Conservation (phyloP, 2,797 vertebrate genomes). For the Anguilla pacifica region DNA sequence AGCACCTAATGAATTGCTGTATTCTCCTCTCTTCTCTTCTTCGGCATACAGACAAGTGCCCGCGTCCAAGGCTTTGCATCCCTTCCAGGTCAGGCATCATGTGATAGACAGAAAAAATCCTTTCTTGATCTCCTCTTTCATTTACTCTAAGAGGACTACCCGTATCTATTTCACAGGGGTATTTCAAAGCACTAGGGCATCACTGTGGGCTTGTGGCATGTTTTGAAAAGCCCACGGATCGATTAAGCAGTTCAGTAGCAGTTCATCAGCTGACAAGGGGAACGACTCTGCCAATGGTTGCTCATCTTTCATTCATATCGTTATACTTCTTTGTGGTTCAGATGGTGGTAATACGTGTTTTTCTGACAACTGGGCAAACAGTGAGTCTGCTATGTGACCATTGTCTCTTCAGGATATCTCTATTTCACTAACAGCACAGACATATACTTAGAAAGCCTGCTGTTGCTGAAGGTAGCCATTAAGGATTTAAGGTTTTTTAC, state of each 20-base stretch:
- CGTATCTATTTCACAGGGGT: neutral
- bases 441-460: slow-evolving; percentile 15
- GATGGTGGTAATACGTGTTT: neutral
- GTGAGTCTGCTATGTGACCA: neutral
- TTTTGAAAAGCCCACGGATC: neutral
- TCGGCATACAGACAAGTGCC: neutral
- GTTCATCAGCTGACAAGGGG: neutral
- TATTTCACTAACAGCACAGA: neutral
- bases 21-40: neutral
- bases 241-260: neutral
- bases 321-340: neutral
- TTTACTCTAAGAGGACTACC: neutral
- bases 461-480: neutral
- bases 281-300: neutral
- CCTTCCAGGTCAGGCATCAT: neutral
- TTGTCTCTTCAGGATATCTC: neutral
- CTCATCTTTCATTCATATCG: neutral
- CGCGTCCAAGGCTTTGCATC: neutral
- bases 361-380: neutral
- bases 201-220: neutral
- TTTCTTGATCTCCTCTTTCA: slow-evolving; percentile 6
- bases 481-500: neutral
- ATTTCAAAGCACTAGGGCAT: neutral
- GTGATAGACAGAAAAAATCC: neutral
- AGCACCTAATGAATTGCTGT: neutral